Evolutionary conservation across 2,113 vertebrate genomes (phyloP).

Genomic region (Calcarius ornatus): DNA sequence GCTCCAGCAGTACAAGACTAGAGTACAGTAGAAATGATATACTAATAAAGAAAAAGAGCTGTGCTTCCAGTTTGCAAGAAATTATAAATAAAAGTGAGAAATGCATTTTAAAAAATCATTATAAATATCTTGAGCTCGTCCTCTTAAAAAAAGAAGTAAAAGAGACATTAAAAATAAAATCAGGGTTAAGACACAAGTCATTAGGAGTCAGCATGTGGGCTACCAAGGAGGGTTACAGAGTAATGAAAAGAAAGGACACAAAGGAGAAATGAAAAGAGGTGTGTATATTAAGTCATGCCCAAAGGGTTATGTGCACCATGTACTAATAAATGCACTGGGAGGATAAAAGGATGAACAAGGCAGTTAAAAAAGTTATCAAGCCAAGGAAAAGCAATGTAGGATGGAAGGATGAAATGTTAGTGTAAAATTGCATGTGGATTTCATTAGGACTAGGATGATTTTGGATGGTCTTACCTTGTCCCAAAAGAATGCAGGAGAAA

Average conservation of each 20-base stretch:
- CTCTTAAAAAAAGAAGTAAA: not conserved
- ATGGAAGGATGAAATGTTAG: not conserved
- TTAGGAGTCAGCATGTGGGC: not conserved
- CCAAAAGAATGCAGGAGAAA: not conserved
- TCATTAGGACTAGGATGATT: not conserved
- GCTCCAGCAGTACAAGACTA: not conserved
- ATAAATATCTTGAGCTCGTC: not conserved
- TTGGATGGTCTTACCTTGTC: not conserved
- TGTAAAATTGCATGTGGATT: not conserved
- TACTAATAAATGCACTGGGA: conserved; percentile 45
- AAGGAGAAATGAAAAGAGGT: conserved; percentile 49
- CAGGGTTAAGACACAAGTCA: conserved; percentile 34
- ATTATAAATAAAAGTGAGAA: conserved; percentile 43
- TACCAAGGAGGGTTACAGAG: not conserved
- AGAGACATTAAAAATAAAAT: conserved; percentile 16
- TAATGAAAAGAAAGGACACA: conserved; percentile 59
- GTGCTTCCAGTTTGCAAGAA: not conserved
- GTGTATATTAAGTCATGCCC: conserved; percentile 49
- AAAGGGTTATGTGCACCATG: conserved; percentile 41
- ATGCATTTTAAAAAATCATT: not conserved
- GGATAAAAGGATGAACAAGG: conserved; percentile 22
- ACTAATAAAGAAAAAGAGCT: conserved; percentile 25
- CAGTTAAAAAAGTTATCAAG: conserved; percentile 30
- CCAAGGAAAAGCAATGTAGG: not conserved
- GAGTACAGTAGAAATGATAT: conserved; percentile 17